Conservation (phyloP, 2,113 vertebrate genomes). For the Tyrannus savana region DNA sequence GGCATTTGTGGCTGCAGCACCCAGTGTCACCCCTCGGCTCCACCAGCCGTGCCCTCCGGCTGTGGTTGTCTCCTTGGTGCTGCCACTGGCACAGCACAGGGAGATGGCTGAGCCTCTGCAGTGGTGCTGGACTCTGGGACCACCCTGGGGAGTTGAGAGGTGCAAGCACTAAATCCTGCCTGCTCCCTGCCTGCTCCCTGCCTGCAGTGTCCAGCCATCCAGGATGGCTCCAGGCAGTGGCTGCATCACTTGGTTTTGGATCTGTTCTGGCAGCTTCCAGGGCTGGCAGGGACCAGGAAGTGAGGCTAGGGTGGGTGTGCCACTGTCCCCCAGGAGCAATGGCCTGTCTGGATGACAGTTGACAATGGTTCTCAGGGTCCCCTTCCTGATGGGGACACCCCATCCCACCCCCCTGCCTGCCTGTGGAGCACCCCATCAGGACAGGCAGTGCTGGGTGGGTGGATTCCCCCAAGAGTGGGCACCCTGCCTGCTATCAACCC, state of each 20-base stretch:
- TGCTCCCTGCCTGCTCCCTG: too few species aligned
- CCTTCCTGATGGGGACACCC: not conserved
- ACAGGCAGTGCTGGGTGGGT: not conserved
- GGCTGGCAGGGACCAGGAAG: not conserved
- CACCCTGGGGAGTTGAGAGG: fast-evolving
- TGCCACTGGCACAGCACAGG: fast-evolving
- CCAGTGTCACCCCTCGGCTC: not conserved
- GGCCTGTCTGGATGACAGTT: not conserved
- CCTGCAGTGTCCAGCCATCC: too few species aligned
- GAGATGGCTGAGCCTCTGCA: fast-evolving
- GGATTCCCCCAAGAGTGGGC: not conserved
- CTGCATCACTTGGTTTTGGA: not conserved
- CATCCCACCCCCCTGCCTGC: not conserved
- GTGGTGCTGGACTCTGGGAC: not conserved
- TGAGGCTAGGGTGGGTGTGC: fast-evolving
- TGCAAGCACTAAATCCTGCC: not conserved
- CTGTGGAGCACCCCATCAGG: not conserved
- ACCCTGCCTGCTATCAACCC: not conserved
- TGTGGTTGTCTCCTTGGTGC: not conserved
- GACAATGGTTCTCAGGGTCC: not conserved
- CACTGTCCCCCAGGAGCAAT: fast-evolving
- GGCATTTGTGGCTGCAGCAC: not conserved
- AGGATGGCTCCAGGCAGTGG: not conserved
- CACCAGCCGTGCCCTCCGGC: not conserved
- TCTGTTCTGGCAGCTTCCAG: fast-evolving